phyloP scores from a whole-genome alignment of 2,113 vertebrate species.

The Trematomus loennbergii region DNA sequence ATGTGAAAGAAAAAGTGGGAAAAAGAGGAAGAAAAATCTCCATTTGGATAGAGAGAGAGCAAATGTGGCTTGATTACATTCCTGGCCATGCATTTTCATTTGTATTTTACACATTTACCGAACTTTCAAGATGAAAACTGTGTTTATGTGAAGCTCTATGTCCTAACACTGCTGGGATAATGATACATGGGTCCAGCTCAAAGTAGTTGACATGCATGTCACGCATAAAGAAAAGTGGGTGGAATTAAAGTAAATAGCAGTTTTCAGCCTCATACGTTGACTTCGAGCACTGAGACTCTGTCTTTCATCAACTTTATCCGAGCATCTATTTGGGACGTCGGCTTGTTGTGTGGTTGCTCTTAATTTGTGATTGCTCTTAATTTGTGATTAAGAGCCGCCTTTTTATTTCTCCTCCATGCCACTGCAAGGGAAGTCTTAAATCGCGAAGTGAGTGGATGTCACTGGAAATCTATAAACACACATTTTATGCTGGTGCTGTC shows the following conservation, averaged over 20 bases:
- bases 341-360: conserved; percentile 49
- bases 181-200: neutral
- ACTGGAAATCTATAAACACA: conserved; percentile 77
- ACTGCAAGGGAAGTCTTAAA: conserved; percentile 65
- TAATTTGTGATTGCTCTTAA: conserved; percentile 53
- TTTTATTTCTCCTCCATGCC: conserved; percentile 53
- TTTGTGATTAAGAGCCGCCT: conserved; percentile 44
- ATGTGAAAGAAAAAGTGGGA: conserved; percentile 34
- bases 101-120: conserved; percentile 38
- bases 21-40: conserved; percentile 36
- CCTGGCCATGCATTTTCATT: conserved; percentile 40
- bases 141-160: neutral
- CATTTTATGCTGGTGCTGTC: conserved; percentile 47
- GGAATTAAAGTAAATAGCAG: neutral
- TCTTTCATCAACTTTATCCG: conserved; percentile 33
- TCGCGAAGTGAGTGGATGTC: conserved; percentile 68
- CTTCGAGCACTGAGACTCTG: conserved; percentile 4
- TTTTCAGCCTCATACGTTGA: conserved; percentile 1
- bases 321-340: conserved; percentile 63
- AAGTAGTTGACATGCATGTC: neutral
- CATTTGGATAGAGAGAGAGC: conserved; percentile 41
- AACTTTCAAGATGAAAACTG: conserved; percentile 14
- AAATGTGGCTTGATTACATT: conserved; percentile 40
- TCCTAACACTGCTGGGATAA: neutral
- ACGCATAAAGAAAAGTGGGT: neutral